Evolutionary conservation across 2,888 invertebrate species (phyloP).

Genomic region (Drosophila lacicola): DNA sequence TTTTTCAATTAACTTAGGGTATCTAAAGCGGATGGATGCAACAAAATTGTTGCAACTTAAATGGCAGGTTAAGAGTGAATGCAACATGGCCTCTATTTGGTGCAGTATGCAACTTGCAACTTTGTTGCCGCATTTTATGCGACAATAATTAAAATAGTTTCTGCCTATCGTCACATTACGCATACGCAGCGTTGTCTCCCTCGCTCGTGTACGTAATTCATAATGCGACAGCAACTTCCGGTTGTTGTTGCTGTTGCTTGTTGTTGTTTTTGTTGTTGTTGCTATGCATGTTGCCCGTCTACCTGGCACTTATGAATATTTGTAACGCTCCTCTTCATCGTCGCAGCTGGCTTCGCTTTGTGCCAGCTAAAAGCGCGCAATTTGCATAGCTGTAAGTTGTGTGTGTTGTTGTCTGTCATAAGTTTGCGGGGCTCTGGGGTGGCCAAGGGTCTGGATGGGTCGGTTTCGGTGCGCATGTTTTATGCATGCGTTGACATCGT

Average conservation of each 20-base stretch:
- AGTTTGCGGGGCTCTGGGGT: slow-evolving; percentile 38
- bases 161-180: slow-evolving; percentile 76
- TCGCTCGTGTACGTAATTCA: slow-evolving; percentile 61
- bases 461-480: slow-evolving; percentile 62
- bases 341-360: slow-evolving; percentile 49
- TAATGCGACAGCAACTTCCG: slow-evolving; percentile 76
- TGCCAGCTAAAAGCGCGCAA: slow-evolving; percentile 73
- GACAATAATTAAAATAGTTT: slow-evolving; percentile 72
- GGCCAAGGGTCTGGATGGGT: not conserved
- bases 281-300: slow-evolving; percentile 21
- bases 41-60: slow-evolving; percentile 9
- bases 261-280: slow-evolving; percentile 14
- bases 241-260: slow-evolving; percentile 31
- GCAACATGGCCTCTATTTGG: slow-evolving; percentile 9
- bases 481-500: slow-evolving; percentile 80
- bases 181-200: slow-evolving; percentile 53
- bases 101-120: slow-evolving; percentile 29
- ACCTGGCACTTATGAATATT: slow-evolving; percentile 73
- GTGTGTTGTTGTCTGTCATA: slow-evolving; percentile 60
- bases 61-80: slow-evolving; percentile 8
- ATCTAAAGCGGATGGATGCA: not conserved
- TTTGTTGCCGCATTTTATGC: slow-evolving; percentile 52
- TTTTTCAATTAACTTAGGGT: too few relatives aligned
- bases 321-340: slow-evolving; percentile 29
- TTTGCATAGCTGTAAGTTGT: slow-evolving; percentile 73